Evolutionary conservation across 2,888 invertebrate species (phyloP).

Genomic region (Leucoma salicis): DNA sequence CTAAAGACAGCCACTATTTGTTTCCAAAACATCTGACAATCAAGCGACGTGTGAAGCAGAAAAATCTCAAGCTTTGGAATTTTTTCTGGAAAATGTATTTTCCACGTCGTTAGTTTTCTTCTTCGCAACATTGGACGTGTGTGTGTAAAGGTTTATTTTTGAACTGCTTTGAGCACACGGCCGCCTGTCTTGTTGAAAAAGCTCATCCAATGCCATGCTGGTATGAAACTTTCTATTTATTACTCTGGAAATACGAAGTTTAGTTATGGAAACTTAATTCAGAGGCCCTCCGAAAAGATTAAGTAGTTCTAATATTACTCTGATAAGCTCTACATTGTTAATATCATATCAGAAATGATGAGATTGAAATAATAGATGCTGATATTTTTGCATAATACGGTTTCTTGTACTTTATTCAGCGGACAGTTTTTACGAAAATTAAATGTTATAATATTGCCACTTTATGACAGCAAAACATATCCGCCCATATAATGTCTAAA

Average conservation of each 20-base stretch:
- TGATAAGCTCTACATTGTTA: no score
- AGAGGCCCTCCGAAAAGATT: neutral
- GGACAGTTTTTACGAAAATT: no score
- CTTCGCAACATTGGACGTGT: slow-evolving; percentile 19
- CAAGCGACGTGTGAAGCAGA: slow-evolving; percentile 36
- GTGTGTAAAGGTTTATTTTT: slow-evolving; percentile 12
- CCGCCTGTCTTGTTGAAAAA: slow-evolving; percentile 1
- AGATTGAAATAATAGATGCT: no score
- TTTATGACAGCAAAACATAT: no score
- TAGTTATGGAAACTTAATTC: neutral
- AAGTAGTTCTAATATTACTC: neutral
- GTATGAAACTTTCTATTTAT: neutral
- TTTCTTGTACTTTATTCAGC: no score
- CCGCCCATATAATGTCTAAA: no score
- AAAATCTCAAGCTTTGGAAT: slow-evolving; percentile 38
- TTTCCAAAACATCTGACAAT: slow-evolving; percentile 26
- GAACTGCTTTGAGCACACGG: slow-evolving; percentile 4
- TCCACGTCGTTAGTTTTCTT: slow-evolving; percentile 38
- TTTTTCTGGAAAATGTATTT: slow-evolving; percentile 45
- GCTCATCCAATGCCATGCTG: neutral
- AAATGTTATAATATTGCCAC: no score
- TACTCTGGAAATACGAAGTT: neutral
- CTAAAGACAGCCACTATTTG: slow-evolving; percentile 11
- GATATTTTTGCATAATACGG: no score
- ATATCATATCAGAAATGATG: no score